Percentiles rank a stretch among this genome's conserved stretches.
Evolutionary conservation across 2,113 vertebrate genomes (phyloP).

Genomic region (Oryzias celebensis): DNA sequence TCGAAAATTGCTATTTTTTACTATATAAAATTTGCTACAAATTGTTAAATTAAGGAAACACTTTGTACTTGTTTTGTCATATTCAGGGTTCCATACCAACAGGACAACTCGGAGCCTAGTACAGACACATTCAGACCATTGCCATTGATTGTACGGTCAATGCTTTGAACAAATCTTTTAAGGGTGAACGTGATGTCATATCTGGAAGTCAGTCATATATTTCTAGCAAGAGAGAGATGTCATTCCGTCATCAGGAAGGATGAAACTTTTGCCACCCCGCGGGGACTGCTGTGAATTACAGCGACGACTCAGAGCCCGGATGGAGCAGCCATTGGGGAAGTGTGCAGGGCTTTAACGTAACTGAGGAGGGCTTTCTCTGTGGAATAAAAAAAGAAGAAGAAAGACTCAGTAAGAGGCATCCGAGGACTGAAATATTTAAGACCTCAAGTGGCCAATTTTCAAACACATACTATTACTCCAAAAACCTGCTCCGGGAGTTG

Average conservation of each 20-base stretch:
- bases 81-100: too few species aligned
- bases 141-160: too few species aligned
- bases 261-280: conserved; percentile 41
- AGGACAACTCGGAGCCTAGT: too few species aligned
- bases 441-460: conserved; percentile 27
- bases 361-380: conserved; percentile 61
- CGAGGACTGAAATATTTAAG: conserved; percentile 35
- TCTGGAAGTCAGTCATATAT: too few species aligned
- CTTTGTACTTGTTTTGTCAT: too few species aligned
- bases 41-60: too few species aligned
- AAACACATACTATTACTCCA: conserved; percentile 23
- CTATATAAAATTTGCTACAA: too few species aligned
- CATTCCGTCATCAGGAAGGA: background rate
- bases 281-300: conserved; percentile 51
- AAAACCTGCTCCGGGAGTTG: conserved; percentile 33
- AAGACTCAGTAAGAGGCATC: conserved; percentile 53
- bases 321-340: conserved; percentile 72
- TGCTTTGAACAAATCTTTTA: too few species aligned
- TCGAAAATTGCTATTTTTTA: too few species aligned
- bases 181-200: too few species aligned
- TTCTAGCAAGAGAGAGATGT: too few species aligned
- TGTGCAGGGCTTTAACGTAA: conserved; percentile 61
- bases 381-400: conserved; percentile 50
- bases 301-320: conserved; percentile 69
- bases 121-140: too few species aligned